A percentile compares a stretch with the other conserved stretches of the same genome.
Conservation (phyloP, 2,888 invertebrate genomes). For the Syritta pipiens region DNA sequence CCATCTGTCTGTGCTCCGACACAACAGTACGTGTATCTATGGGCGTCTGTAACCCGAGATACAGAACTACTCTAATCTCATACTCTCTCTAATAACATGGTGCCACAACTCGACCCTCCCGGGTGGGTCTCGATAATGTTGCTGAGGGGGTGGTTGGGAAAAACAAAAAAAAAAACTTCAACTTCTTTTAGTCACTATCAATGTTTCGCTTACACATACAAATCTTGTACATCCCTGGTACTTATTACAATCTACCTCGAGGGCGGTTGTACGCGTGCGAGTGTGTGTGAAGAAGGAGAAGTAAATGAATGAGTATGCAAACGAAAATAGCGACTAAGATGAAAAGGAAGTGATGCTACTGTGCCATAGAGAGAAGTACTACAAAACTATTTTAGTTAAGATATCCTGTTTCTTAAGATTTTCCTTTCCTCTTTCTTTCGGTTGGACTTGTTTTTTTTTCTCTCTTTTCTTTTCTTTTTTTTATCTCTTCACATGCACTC, state of each 20-base stretch:
- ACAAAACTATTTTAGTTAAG: slow-evolving; percentile 47
- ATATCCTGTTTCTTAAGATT: slow-evolving; percentile 47
- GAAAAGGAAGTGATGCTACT: slow-evolving; percentile 3
- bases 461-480: background rate
- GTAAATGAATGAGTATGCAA: slow-evolving; percentile 28
- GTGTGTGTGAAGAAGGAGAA: too few relatives aligned
- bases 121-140: slow-evolving; percentile 7
- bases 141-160: background rate
- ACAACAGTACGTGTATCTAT: background rate
- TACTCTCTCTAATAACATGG: slow-evolving; percentile 20
- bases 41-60: background rate
- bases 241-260: slow-evolving; percentile 34
- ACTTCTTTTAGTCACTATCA: slow-evolving; percentile 67
- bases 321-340: slow-evolving; percentile 23
- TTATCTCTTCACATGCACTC: slow-evolving; percentile 21
- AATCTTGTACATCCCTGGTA: slow-evolving; percentile 16
- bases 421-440: slow-evolving; percentile 18
- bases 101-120: slow-evolving; percentile 5
- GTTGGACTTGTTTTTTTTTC: slow-evolving; percentile 37
- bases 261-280: slow-evolving; percentile 29
- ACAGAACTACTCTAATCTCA: slow-evolving; percentile 29
- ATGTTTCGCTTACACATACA: slow-evolving; percentile 62
- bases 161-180: slow-evolving; percentile 19
- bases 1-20: slow-evolving; percentile 12
- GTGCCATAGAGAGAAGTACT: background rate